Evolutionary conservation across 2,888 invertebrate genomes (phyloP).

Genomic region (Neria commutata): DNA sequence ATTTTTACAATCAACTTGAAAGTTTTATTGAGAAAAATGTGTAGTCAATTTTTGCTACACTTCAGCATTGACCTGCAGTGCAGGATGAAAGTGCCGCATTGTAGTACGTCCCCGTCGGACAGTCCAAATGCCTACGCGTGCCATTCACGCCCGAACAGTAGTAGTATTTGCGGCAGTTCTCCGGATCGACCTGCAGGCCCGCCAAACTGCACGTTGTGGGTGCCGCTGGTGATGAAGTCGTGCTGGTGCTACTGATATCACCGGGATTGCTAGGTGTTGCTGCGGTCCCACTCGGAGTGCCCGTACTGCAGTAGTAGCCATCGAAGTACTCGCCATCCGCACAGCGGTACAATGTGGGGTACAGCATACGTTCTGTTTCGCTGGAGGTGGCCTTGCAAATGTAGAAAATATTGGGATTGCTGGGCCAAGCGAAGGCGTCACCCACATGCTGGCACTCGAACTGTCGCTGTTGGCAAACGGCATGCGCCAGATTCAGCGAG

Average conservation of each 20-base stretch:
- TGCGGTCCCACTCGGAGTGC: neutral
- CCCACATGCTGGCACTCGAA: slow-evolving; percentile 53
- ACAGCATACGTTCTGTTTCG: slow-evolving; percentile 49
- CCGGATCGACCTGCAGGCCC: slow-evolving; percentile 47
- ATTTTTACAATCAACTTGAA: no score
- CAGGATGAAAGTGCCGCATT: slow-evolving; percentile 46
- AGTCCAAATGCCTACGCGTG: slow-evolving; percentile 42
- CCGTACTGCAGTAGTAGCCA: slow-evolving; percentile 40
- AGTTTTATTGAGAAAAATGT: no score
- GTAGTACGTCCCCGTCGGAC: slow-evolving; percentile 52
- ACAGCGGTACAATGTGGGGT: slow-evolving; percentile 60
- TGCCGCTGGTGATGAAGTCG: neutral
- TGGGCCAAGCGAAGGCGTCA: slow-evolving; percentile 57
- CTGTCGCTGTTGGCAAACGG: slow-evolving; percentile 48
- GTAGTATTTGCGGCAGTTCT: slow-evolving; percentile 54
- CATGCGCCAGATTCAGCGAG: slow-evolving; percentile 46
- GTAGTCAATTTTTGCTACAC: no score
- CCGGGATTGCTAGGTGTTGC: neutral
- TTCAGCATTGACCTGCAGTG: slow-evolving; percentile 47
- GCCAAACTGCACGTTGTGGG: slow-evolving; percentile 24
- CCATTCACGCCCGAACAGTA: slow-evolving; percentile 52
- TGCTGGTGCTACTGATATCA: neutral
- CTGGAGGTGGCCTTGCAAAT: slow-evolving; percentile 58
- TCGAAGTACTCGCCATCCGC: slow-evolving; percentile 55
- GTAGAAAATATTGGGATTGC: slow-evolving; percentile 58